Conservation (phyloP, 2,113 vertebrate genomes). For the Actenoides hombroni region DNA sequence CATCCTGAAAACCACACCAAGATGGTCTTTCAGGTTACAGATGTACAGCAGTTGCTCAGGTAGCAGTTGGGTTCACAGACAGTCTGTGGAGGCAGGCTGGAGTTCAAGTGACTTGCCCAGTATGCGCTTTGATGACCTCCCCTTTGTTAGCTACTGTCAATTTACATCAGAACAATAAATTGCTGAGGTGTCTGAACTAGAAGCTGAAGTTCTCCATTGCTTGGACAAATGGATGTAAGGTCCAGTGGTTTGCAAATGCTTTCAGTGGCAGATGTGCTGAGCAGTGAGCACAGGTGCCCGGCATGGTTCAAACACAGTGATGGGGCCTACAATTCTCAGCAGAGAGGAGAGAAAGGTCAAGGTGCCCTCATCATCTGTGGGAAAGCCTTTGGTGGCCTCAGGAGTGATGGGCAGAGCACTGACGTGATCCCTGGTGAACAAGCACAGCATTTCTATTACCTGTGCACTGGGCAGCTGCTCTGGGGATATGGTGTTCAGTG, state of each 20-base stretch:
- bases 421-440: rapidly evolving
- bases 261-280: rapidly evolving
- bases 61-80: background rate
- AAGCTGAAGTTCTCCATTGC: background rate
- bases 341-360: background rate
- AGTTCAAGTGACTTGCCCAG: background rate
- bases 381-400: background rate
- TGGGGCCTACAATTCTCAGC: background rate
- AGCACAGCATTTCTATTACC: background rate
- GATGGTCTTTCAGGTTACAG: background rate
- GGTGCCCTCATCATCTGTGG: background rate
- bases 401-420: background rate
- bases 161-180: background rate
- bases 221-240: background rate
- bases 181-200: background rate
- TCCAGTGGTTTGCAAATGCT: rapidly evolving
- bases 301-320: rapidly evolving
- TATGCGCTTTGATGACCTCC: background rate
- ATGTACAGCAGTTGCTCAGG: background rate
- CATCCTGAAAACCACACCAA: background rate
- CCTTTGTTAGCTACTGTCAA: background rate
- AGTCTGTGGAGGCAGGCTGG: rapidly evolving
- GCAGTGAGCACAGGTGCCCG: background rate
- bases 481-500: background rate
- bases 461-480: background rate